Base-by-base conservation (phyloP, 2,888 invertebrate species). In the Carabus problematicus region DNA sequence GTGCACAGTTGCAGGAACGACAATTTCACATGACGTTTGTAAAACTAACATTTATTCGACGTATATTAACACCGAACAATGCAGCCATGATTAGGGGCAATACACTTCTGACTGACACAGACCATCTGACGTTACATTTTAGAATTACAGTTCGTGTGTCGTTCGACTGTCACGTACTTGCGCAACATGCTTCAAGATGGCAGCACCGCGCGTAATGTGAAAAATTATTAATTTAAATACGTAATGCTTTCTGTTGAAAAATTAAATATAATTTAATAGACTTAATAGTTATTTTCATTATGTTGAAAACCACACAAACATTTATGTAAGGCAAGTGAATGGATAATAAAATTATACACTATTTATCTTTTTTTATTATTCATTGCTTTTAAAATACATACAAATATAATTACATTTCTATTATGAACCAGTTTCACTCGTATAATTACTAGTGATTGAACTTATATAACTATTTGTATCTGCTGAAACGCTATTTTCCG, bases 71-170 rank as follows among this genome's bases (percentile, higher is more conserved):
- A 55, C 47, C 69, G 69, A 69, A 69, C 69, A 69, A 69, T 69
- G 62, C 62, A 62, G 69, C 69, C 69, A 69, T 69, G 69, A 62
- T 69, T 69, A 67, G 69, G 62, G 69, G 69, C 69, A 69, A 62
- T 67, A 67, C 67, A 67, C 67, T 60, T 62, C 62, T 62, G 19
- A 52, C 54, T n/a, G 64, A 64, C 64, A 64, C 47, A 56, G 56
- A 56, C 64, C 64, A 55, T 64, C 64, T 64, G 64, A 64, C 64
- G 64, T 64, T 64, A 64, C 64, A 56, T 64, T 64, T 64, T 43
- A 64, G 64, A 56, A 64, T 56, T 66, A 56, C 58, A 66, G 39
- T 56, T 40, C 40, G 12, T 39, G 40, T 56, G 14, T 29, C 39
- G 45, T 45, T 45, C 29, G 29, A 56, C 56, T 56, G 56, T 56